Percentiles rank a stretch among this genome's conserved stretches.
phyloP scores from a whole-genome alignment of 2,113 vertebrate genomes.

The Axis porcinus region DNA sequence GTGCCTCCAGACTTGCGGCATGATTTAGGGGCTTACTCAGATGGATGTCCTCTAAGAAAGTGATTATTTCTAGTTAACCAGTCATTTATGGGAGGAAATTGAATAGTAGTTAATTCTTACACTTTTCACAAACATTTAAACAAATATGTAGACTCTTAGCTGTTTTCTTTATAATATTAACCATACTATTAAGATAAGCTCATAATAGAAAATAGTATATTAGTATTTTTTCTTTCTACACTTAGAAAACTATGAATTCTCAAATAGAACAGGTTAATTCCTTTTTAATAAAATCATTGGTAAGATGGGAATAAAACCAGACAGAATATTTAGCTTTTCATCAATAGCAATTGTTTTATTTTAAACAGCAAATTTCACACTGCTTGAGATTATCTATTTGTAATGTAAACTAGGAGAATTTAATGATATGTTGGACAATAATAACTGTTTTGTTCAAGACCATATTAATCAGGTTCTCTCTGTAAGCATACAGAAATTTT shows the following conservation, averaged over 20 bases:
- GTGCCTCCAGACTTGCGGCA: not conserved
- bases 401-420: conserved; percentile 51
- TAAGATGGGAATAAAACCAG: not conserved
- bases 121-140: not conserved
- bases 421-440: conserved; percentile 41
- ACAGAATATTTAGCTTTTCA: not conserved
- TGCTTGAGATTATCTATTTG: conserved; percentile 28
- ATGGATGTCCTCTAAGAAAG: not conserved
- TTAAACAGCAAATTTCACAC: not conserved
- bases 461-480: not conserved
- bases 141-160: not conserved
- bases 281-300: not conserved
- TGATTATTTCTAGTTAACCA: not conserved
- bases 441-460: conserved; percentile 25
- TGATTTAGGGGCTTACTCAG: not conserved
- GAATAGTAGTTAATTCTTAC: not conserved
- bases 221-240: not conserved
- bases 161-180: not conserved
- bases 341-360: not conserved
- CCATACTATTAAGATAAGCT: not conserved
- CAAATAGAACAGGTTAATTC: not conserved
- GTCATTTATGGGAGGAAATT: not conserved
- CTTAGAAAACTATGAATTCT: not conserved
- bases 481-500: not conserved
- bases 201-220: not conserved